Evolutionary conservation across 2,797 vertebrate genomes (phyloP).

Genomic region (Podarcis lilfordi): DNA sequence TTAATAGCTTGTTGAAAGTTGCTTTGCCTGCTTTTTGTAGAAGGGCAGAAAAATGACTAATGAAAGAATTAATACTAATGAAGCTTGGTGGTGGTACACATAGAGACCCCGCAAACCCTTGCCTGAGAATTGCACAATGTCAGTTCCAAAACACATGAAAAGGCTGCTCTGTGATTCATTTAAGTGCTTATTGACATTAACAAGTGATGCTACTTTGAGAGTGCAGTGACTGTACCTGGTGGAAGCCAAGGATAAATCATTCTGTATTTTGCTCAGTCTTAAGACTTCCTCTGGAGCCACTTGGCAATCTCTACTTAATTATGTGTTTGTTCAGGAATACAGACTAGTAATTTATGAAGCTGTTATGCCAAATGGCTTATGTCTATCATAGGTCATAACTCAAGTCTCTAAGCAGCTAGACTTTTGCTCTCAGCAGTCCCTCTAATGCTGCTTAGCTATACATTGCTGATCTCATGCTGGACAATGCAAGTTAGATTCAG

Average conservation of each 20-base stretch:
- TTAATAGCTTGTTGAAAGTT: not conserved
- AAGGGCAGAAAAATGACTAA: not conserved
- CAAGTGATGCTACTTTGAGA: conserved; percentile 42
- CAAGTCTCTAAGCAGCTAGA: not conserved
- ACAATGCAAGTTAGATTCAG: conserved; percentile 28
- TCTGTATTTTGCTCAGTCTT: conserved; percentile 31
- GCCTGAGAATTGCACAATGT: not conserved
- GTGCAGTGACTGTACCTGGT: conserved; percentile 22
- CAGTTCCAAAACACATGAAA: conserved; percentile 31
- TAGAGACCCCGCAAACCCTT: conserved; percentile 12
- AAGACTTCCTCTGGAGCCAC: conserved; percentile 40
- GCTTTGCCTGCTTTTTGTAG: not conserved
- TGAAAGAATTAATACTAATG: not conserved
- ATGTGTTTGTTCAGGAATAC: conserved; percentile 42
- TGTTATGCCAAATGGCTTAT: conserved; percentile 40
- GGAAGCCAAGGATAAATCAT: conserved; percentile 45
- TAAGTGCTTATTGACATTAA: conserved; percentile 29
- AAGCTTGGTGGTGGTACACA: not conserved
- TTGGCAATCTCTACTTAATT: conserved; percentile 50
- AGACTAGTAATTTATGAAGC: conserved; percentile 41
- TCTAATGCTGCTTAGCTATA: not conserved
- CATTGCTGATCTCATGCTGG: conserved; percentile 27
- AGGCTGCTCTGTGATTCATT: conserved; percentile 21
- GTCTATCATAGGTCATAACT: conserved; percentile 53
- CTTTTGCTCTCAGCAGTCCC: not conserved